A percentile compares a stretch with the other conserved stretches of the same genome.
These are phyloP conservation scores for Machimus rusticus DNA, from an alignment of 2,888 invertebrate genomes.

Conservation along the genomic window DNA sequence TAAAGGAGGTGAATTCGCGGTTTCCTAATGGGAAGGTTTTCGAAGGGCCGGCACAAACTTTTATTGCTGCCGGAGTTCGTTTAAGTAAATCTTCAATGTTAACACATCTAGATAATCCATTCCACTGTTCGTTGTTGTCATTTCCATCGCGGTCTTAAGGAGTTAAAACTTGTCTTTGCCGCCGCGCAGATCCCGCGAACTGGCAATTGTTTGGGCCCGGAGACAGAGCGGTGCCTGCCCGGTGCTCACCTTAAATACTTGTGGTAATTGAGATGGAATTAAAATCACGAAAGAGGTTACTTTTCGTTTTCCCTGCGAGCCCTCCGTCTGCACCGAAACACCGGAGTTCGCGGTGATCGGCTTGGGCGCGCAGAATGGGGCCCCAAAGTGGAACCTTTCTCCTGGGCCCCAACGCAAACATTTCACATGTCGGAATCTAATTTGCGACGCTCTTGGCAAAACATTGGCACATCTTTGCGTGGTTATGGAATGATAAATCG, in stretches of 20 bases:
- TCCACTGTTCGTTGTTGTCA: not conserved
- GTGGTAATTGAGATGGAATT: not conserved
- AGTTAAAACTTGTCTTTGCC: not conserved
- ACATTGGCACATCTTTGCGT: not conserved
- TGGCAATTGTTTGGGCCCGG: not conserved
- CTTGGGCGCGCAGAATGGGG: not conserved
- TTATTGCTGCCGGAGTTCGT: not conserved
- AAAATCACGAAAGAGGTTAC: not conserved
- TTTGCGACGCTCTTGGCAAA: not conserved
- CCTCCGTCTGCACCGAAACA: not conserved
- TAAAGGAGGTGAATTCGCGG: not conserved
- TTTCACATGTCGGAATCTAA: not conserved
- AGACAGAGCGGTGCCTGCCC: not conserved
- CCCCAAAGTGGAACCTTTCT: not conserved
- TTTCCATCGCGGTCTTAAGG: not conserved
- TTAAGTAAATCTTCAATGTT: not conserved
- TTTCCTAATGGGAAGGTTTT: not conserved
- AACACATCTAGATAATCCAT: not conserved
- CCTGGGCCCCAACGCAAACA: not conserved
- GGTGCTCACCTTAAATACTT: not conserved
- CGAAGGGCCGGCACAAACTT: not conserved
- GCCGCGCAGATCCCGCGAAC: not conserved
- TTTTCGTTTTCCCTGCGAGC: not conserved
- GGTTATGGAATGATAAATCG: not conserved
- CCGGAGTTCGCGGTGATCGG: not conserved